Percentiles rank a stretch among this genome's conserved stretches.
Evolutionary conservation across 2,888 invertebrate genomes (phyloP).

Genomic region (Nomada ferruginata): DNA sequence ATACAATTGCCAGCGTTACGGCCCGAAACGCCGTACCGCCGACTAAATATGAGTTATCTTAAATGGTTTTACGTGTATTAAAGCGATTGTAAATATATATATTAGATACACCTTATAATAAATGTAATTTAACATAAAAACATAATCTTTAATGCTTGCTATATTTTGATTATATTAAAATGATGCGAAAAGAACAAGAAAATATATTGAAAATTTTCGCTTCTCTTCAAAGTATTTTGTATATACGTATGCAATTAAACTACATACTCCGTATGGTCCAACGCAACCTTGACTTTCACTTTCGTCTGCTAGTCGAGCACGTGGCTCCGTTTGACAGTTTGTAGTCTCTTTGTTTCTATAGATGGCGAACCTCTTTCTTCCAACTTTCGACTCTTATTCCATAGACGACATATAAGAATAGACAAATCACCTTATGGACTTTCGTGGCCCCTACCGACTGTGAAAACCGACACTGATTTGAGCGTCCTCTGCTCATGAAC

Average conservation of each 20-base stretch:
- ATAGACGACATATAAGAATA: too few relatives aligned
- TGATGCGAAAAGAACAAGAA: not conserved
- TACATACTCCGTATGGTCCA: not conserved
- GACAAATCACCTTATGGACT: too few relatives aligned
- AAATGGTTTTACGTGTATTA: slow-evolving; percentile 78
- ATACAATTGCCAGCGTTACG: slow-evolving; percentile 72
- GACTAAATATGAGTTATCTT: slow-evolving; percentile 71
- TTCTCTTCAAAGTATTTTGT: not conserved
- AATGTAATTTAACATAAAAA: slow-evolving; percentile 78
- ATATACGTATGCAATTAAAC: not conserved
- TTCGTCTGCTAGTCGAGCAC: slow-evolving; percentile 73
- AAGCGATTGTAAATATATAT: slow-evolving; percentile 80
- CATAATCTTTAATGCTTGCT: slow-evolving; percentile 12
- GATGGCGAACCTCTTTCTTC: slow-evolving; percentile 41
- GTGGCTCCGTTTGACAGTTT: slow-evolving; percentile 74
- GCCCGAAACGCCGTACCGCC: slow-evolving; percentile 65
- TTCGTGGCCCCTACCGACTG: too few relatives aligned
- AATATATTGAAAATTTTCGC: not conserved
- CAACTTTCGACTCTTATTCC: slow-evolving; percentile 23
- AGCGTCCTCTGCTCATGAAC: not conserved
- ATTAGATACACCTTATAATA: slow-evolving; percentile 80
- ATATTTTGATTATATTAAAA: not conserved
- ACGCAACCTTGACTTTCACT: slow-evolving; percentile 57
- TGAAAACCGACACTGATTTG: too few relatives aligned
- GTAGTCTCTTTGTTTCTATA: slow-evolving; percentile 28